These are phyloP conservation scores for Micropoecilia bifurca DNA, from an alignment of 2,797 vertebrate species.

Conservation along the genomic window DNA sequence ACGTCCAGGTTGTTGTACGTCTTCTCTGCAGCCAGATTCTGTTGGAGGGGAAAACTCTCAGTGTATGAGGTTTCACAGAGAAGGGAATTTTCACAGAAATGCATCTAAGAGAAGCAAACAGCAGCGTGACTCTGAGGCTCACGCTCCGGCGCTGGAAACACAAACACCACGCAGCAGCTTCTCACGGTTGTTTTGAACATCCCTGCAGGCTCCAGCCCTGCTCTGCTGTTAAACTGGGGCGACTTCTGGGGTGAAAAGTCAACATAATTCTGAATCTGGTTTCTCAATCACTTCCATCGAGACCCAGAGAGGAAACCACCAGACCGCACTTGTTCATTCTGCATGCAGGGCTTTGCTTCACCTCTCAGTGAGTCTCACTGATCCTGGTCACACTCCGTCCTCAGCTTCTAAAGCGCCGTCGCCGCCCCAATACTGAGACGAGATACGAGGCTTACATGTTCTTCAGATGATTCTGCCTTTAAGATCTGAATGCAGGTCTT, in stretches of 20 bases:
- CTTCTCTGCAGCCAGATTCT: conserved; percentile 98
- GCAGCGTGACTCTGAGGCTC: not conserved
- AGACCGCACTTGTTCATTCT: not conserved
- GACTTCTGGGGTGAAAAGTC: not conserved
- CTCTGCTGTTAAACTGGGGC: not conserved
- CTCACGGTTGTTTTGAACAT: not conserved
- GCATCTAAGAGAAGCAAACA: not conserved
- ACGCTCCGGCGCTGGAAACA: not conserved
- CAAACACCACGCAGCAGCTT: not conserved
- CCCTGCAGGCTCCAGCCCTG: not conserved
- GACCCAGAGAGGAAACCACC: not conserved
- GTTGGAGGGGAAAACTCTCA: conserved; percentile 8
- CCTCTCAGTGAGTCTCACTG: not conserved
- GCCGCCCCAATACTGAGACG: not conserved
- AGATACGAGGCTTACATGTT: not conserved
- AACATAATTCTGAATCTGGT: not conserved
- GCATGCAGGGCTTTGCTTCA: not conserved
- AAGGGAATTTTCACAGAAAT: conserved; percentile 2
- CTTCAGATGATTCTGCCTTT: not conserved
- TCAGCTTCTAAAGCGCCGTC: not conserved
- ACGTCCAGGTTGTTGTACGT: conserved; percentile 98
- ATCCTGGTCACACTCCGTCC: not conserved
- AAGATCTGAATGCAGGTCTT: not conserved
- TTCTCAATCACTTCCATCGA: not conserved
- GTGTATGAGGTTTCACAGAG: not conserved